A percentile compares a stretch with the other conserved stretches of the same genome.
phyloP scores from a whole-genome alignment of 2,797 vertebrate genomes.

The Halcyon badia region DNA sequence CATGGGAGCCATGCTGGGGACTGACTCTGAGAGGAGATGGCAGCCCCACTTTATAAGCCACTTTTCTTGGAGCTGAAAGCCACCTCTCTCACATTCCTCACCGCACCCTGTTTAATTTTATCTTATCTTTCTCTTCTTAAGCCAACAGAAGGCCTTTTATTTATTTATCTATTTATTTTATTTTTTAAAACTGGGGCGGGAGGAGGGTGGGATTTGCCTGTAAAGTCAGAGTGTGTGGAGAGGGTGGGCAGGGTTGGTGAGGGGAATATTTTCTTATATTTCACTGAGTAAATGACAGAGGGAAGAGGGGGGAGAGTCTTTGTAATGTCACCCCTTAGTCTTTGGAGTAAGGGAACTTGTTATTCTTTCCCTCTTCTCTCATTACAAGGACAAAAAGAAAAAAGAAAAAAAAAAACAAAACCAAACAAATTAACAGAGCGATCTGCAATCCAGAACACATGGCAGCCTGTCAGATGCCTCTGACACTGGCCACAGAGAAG shows the following conservation, averaged over 20 bases:
- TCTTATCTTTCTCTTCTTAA: conserved; percentile 78
- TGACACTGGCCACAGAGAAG: conserved; percentile 73
- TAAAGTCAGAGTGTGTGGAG: conserved; percentile 38
- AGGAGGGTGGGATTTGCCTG: conserved; percentile 38
- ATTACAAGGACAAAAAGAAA: conserved; percentile 39
- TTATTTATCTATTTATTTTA: conserved; percentile 68
- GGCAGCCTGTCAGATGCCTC: conserved; percentile 70
- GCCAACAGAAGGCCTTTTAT: conserved; percentile 78
- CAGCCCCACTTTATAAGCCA: conserved; percentile 67
- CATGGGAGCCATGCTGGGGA: conserved; percentile 26
- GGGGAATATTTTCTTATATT: conserved; percentile 61
- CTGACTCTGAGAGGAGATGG: conserved; percentile 66
- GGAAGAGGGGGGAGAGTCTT: conserved; percentile 68
- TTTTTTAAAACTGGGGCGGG: conserved; percentile 71
- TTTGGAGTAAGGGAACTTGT: conserved; percentile 28
- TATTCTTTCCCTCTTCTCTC: conserved; percentile 75
- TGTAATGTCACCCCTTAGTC: conserved; percentile 36
- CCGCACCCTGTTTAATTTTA: conserved; percentile 66
- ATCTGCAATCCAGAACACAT: conserved; percentile 82
- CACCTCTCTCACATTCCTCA: conserved; percentile 51
- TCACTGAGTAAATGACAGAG: conserved; percentile 64
- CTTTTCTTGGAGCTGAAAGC: conserved; percentile 69
- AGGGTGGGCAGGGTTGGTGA: conserved; percentile 56
- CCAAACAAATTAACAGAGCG: conserved; percentile 78
- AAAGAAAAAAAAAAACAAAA: conserved; percentile 38